phyloP scores from a whole-genome alignment of 2,888 invertebrate species.

The Synanthedon formicaeformis region DNA sequence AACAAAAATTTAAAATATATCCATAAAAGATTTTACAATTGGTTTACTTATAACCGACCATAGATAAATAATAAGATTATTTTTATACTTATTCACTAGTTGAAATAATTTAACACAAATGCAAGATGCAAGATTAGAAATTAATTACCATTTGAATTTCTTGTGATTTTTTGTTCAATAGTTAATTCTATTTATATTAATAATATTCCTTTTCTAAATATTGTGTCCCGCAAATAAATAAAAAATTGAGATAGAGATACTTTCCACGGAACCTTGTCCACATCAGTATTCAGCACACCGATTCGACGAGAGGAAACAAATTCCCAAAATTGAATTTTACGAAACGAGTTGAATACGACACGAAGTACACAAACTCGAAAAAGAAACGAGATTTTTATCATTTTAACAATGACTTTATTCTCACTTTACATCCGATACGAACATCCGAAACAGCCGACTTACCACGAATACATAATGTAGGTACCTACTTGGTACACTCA shows the following conservation, averaged over 20 bases:
- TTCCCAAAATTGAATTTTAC: conserved; percentile 71
- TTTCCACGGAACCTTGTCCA: conserved; percentile 26
- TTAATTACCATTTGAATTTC: no score
- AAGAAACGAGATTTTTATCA: conserved; percentile 63
- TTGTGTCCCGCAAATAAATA: not conserved
- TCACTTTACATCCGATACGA: conserved; percentile 11
- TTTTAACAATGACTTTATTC: conserved; percentile 53
- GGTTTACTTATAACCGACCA: no score
- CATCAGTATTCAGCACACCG: conserved; percentile 62
- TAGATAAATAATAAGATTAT: no score
- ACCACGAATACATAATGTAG: not conserved
- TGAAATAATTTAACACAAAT: no score
- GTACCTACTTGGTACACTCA: no score
- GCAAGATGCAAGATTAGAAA: no score
- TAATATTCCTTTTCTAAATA: no score
- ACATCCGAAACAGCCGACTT: conserved; percentile 1
- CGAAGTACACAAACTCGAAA: conserved; percentile 57
- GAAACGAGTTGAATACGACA: conserved; percentile 70
- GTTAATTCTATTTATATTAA: no score
- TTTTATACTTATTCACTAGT: no score
- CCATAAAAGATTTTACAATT: no score
- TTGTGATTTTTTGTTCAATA: no score
- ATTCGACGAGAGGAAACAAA: conserved; percentile 65
- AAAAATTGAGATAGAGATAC: conserved; percentile 26
- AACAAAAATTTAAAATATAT: no score